Conservation (phyloP, 1,140 invertebrate species). For the Melitaea cinxia region DNA sequence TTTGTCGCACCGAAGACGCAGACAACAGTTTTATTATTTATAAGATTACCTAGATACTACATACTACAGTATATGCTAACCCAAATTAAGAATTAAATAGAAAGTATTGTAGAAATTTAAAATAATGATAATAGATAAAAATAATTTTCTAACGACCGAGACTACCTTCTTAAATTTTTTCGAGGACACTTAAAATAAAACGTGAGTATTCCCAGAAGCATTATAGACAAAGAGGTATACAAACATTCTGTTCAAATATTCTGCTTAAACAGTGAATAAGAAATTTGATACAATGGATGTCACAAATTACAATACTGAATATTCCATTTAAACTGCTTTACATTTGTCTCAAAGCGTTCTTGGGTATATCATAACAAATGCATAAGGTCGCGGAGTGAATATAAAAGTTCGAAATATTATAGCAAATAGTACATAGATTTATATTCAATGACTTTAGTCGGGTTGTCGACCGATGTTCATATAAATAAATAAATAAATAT, state of each 20-base stretch:
- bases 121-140: too few relatives aligned
- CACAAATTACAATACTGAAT: slow-evolving; percentile 73
- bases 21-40: too few relatives aligned
- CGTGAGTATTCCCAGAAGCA: not conserved
- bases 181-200: not conserved
- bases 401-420: slow-evolving; percentile 39
- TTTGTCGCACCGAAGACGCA: too few relatives aligned
- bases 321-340: slow-evolving; percentile 75
- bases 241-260: slow-evolving; percentile 47
- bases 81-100: too few relatives aligned
- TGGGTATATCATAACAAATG: slow-evolving; percentile 69
- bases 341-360: slow-evolving; percentile 73
- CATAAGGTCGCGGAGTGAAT: slow-evolving; percentile 60
- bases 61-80: too few relatives aligned
- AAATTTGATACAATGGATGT: slow-evolving; percentile 70
- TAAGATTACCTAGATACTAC: too few relatives aligned
- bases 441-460: too few relatives aligned
- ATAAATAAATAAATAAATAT: too few relatives aligned
- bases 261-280: slow-evolving; percentile 72
- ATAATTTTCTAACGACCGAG: too few relatives aligned
- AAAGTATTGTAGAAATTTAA: too few relatives aligned
- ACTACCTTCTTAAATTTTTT: slow-evolving; percentile 12
- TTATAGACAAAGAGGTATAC: slow-evolving; percentile 8
- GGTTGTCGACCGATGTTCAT: too few relatives aligned
- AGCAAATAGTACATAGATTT: slow-evolving; percentile 49